Conservation (phyloP, 2,113 vertebrate species). For the Myrmophylax atrothorax region DNA sequence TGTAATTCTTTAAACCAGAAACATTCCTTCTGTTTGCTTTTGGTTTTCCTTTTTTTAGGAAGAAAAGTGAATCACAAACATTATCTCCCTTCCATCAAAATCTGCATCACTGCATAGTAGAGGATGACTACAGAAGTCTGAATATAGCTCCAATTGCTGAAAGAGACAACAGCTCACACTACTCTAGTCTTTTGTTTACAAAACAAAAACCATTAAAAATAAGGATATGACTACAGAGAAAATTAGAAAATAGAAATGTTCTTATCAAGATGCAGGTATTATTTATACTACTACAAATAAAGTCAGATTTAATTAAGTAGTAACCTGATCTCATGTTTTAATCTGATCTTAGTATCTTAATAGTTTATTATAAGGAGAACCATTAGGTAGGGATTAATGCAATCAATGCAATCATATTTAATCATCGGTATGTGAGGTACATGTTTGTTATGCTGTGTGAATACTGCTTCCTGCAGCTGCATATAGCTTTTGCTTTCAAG, state of each 20-base stretch:
- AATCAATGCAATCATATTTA: background rate
- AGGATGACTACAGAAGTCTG: background rate
- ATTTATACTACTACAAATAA: background rate
- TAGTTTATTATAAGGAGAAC: background rate
- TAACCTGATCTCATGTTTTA: background rate
- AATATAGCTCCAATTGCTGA: background rate
- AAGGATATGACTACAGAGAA: background rate
- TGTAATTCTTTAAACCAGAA: background rate
- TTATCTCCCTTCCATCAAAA: background rate
- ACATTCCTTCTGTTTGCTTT: background rate
- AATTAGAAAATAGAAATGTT: background rate
- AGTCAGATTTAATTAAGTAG: background rate
- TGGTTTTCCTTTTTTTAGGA: background rate
- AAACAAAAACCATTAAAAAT: background rate
- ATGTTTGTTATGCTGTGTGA: background rate
- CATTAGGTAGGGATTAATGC: background rate
- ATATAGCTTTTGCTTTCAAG: background rate
- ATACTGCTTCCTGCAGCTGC: background rate
- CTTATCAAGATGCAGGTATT: background rate
- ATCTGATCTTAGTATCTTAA: background rate
- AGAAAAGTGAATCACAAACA: background rate
- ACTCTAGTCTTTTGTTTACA: background rate
- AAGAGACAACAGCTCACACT: background rate
- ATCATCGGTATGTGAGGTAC: background rate
- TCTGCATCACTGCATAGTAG: background rate